Base-by-base conservation (phyloP, 1,140 invertebrate species). In the Maconellicoccus hirsutus region DNA sequence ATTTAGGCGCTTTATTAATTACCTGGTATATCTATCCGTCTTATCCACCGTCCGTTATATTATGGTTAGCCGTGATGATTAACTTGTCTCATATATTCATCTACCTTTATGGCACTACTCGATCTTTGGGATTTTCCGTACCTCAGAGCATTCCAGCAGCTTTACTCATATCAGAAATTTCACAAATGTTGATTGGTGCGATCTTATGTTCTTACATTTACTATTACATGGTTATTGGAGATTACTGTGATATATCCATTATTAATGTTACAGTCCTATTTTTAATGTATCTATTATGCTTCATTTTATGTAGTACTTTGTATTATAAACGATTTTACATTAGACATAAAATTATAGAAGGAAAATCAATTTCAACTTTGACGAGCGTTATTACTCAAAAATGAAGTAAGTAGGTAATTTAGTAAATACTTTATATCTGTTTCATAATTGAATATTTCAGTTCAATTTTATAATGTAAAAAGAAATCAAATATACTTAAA, bases 11-110 rank as follows among this genome's bases (percentile, higher is more conserved):
- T 26, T 26, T 66, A 66, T 25, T 66, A 25, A 26, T 26, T 12
- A 25, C 61, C 10, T 66, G 61, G 61, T 66, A 66, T 16, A 66
- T 66, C 1, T 66, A 66, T 66, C 61, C 61, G 61, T 66, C 61
- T 23, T 66, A 66, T 66, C 61, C 61, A 26, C 61, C 61, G 22
- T 10, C 61, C 22, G 25, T 66, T 23, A 25, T 26, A 14, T 26
- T 66, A 26, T 66, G 61, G 61, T 26, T 22, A 14, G 25, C 22
- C 1, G 22, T 66, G 4, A 23, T 66, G 22, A 66, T 66, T 26
- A 25, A 23, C 16, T 23, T 26, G 8, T 66, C 61, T 23, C 61
- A 66, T 19, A 25, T 66, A 25, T 26, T 26, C 61, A 66, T 66
- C 22, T 66, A 66, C 19, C 19, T 66, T 10, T 66, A 66, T 26